phyloP scores from a whole-genome alignment of 1,140 invertebrate species.

The Euura lappo region DNA sequence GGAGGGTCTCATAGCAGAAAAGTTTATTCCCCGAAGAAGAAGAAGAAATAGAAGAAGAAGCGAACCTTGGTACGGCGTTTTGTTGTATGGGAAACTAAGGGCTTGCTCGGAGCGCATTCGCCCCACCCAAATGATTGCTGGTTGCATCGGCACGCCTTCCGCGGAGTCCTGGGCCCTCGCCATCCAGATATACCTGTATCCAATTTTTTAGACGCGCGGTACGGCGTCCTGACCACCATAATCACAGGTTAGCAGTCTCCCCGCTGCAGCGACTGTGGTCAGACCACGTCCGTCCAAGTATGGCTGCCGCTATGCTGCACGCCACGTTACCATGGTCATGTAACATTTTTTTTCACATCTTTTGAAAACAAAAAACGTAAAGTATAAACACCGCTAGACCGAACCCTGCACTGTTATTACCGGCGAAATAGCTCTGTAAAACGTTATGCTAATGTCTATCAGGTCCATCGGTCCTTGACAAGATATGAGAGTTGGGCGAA shows the following conservation, averaged over 20 bases:
- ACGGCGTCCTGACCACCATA: constrained; percentile 48
- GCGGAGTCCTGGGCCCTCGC: constrained; percentile 17
- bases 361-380: too few species aligned
- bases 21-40: neutral
- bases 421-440: constrained; percentile 20
- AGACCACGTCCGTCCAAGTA: constrained; percentile 44
- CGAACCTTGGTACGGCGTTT: neutral
- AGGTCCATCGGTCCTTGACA: constrained; percentile 13
- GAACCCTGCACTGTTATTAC: constrained; percentile 18
- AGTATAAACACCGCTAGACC: too few species aligned
- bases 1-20: neutral
- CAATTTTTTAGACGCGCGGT: constrained; percentile 49
- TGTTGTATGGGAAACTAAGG: constrained; percentile 17
- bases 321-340: too few species aligned
- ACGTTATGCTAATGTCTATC: constrained; percentile 23
- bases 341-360: too few species aligned
- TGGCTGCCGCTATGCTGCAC: constrained; percentile 40
- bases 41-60: neutral
- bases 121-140: constrained; percentile 60
- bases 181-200: constrained; percentile 38
- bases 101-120: constrained; percentile 38
- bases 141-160: constrained; percentile 57
- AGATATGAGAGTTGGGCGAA: constrained; percentile 12
- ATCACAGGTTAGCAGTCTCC: constrained; percentile 50
- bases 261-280: constrained; percentile 28